These are phyloP conservation scores for Cheilosia vernalis DNA, from an alignment of 2,888 invertebrate species.

Conservation along the genomic window DNA sequence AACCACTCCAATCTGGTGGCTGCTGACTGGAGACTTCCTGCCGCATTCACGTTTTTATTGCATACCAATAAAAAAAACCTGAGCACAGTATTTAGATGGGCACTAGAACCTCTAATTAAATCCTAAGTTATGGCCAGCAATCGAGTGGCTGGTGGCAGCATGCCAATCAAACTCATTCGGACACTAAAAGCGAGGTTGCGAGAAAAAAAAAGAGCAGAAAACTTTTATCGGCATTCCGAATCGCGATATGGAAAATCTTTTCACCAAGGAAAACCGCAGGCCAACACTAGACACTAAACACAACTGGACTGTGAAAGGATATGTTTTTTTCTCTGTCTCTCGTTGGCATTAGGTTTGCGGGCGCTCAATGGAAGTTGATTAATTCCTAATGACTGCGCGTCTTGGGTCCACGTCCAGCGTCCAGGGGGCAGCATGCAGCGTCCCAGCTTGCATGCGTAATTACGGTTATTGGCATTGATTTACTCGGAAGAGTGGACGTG, in stretches of 20 bases:
- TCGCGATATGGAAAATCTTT: slow-evolving; percentile 61
- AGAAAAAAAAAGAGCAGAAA: neutral
- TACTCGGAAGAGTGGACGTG: slow-evolving; percentile 61
- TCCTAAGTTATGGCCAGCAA: slow-evolving; percentile 42
- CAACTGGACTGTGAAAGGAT: slow-evolving; percentile 32
- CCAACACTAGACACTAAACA: neutral
- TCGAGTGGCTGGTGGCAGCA: slow-evolving; percentile 40
- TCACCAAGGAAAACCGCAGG: slow-evolving; percentile 19
- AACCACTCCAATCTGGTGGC: neutral
- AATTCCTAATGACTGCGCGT: slow-evolving; percentile 71
- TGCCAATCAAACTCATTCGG: slow-evolving; percentile 67
- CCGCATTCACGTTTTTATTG: slow-evolving; percentile 39
- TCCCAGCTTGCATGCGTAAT: slow-evolving; percentile 68
- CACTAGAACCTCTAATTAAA: slow-evolving; percentile 67
- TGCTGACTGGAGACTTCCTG: slow-evolving; percentile 43
- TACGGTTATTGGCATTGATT: slow-evolving; percentile 69
- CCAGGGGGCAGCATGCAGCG: neutral
- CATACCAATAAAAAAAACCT: slow-evolving; percentile 35
- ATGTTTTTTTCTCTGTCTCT: slow-evolving; percentile 8
- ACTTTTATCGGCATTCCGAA: slow-evolving; percentile 51
- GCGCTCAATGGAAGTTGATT: slow-evolving; percentile 61
- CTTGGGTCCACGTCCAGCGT: slow-evolving; percentile 26
- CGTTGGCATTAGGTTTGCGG: neutral
- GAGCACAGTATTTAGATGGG: slow-evolving; percentile 40
- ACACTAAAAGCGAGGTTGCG: slow-evolving; percentile 47